Evolutionary conservation across 2,888 invertebrate genomes (phyloP).

Genomic region (Agriotes lineatus): DNA sequence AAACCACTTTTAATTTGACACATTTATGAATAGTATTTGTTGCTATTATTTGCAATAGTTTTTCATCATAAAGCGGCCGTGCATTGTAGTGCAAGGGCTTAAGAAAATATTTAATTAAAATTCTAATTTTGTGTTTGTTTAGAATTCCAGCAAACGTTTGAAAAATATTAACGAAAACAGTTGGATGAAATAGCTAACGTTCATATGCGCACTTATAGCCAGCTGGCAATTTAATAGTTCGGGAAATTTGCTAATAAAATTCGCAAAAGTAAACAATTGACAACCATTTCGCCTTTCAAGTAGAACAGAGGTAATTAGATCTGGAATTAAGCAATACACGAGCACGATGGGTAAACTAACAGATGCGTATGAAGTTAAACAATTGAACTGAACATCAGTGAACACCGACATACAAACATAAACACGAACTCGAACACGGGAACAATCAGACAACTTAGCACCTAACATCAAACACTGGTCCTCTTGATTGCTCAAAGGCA

Average conservation of each 20-base stretch:
- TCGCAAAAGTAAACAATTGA: constrained; percentile 5
- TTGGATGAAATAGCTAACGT: no score
- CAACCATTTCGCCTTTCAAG: constrained; percentile 39
- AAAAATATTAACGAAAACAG: no score
- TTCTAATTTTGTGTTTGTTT: no score
- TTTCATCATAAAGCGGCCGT: no score
- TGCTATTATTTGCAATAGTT: no score
- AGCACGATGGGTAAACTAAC: constrained; percentile 50
- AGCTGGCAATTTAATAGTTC: background rate
- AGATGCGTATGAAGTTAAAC: constrained; percentile 57
- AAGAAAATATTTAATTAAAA: no score
- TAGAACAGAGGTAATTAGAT: constrained; percentile 47
- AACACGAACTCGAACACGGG: constrained; percentile 54
- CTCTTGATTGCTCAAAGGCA: constrained; percentile 58
- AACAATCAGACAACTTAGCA: constrained; percentile 59
- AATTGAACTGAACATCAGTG: constrained; percentile 61
- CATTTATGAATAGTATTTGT: no score
- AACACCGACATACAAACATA: constrained; percentile 58
- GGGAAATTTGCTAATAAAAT: background rate
- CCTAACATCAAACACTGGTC: constrained; percentile 58
- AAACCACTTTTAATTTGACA: no score
- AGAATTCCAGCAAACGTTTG: no score
- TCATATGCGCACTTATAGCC: no score
- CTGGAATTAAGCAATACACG: constrained; percentile 50
- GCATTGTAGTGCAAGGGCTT: no score